Evolutionary conservation across 1,140 invertebrate species (phyloP), one percentile per base, ranked within the genome.

Genomic region (Euwallacea fornicatus): DNA sequence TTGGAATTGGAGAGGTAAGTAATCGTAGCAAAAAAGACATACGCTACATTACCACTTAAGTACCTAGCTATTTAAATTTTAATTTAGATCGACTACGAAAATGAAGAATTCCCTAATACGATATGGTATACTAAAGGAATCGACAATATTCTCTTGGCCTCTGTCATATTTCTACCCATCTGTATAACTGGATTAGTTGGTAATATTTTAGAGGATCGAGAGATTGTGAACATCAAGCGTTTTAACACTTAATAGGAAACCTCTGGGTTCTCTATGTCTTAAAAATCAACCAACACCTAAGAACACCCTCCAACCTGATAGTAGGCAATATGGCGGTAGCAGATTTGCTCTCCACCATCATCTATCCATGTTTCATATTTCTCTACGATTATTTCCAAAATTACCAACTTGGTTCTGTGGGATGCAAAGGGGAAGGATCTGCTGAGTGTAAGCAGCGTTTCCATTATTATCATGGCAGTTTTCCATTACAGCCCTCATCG

Each of bases 311-410:
- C 3, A 94, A 95, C 82, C 82, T 92, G 42, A 84, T 94, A 21
- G 90, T 96, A 8, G 86, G 89, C 41, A 94, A 93, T 74, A 88
- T 95, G 84, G 92, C 92, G 0, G 75, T 89, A 3, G 89, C 91
- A 0, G 93, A 95, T 81, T 81, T 94, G 2, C 77, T 89, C 0
- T 92, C 89, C 0, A 81, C 93, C n/a, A 69, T 92, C 2, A 83
- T 94, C 7, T 91, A 91, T 65, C 90, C 91, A 0, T 88, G 86
- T 83, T 87, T 91, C 76, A 81, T 92, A 41, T 83, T 88, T 6
- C 68, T 73, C 6, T 83, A 87, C 42, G 89, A 92, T 79, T 87
- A 90, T 69, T 91, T 87, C 77, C 91, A 93, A 80, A 90, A 90
- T 76, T 93, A 88, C 79, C 85, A 91, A 68, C 83, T 95, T 43